Evolutionary conservation across 2,888 invertebrate genomes (phyloP), one percentile per base, ranked within the genome.

Genomic region (Macaria liturata): DNA sequence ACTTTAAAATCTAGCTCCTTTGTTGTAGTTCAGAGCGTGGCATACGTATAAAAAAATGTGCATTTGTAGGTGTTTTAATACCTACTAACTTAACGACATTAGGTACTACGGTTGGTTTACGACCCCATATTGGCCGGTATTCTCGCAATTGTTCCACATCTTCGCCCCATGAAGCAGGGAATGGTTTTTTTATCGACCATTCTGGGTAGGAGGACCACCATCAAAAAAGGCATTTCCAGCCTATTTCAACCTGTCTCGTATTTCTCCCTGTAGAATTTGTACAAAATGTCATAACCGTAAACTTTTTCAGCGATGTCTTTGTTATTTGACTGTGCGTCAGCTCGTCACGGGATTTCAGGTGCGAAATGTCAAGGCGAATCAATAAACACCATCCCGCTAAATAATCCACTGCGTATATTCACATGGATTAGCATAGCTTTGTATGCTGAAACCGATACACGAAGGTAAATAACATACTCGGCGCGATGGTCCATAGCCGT

Each of bases 331-430:
- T 42, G 48, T 46, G 51, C 43, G 40, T 52, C 43, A 48, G 30
- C 46, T 55, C n/a, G 57, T 63, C 56, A 61, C 49, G 52, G 62
- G 32, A 51, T 49, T 48, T 55, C 39, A 50, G 20, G n/a, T 49
- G 34, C 40, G 45, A 70, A 76, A 76, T 74, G 74, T 66, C 74
- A 76, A 70, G 73, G 74, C 49, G 54, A 69, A 68, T 67, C 59
- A 49, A 54, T 52, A 39, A 59, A 39, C 39, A 47, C 31, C 31
- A 47, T 34, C 40, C 40, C 40, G 39, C 6, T 40, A 40, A 46
- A 39, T 49, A 3, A 6, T 50, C 49, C 32, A 45, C 43, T 49
- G 44, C 30, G 32, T 49, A 49, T 42, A 32, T 42, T 43, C 39
- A 30, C 39, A 37, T 45, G 30, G 45, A 45, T 45, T 45, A 45